Evolutionary conservation across 2,888 invertebrate genomes (phyloP), one percentile per base, ranked within the genome.

Genomic region (Clunio marinus): DNA sequence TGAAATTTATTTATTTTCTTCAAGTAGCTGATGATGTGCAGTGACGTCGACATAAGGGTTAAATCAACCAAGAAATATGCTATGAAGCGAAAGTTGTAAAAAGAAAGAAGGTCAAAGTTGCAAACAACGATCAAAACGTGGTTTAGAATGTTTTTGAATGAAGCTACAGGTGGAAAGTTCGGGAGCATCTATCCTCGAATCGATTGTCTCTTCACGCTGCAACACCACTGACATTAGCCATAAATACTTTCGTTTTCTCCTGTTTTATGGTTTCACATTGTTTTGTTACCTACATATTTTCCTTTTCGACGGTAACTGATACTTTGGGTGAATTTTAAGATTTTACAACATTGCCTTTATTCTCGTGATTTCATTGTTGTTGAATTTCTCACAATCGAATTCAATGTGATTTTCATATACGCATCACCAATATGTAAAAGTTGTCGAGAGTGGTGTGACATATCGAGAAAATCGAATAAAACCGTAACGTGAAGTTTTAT

Each of bases 1-100:
- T 57, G 57, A 57, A 57, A 57, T 57, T 57, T 57, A 57, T 57
- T 24, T n/a, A n/a, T n/a, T 51, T 51, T 51, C 8, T 57, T n/a
- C 57, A 22, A 46, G 46, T 41, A 46, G 20, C 22, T 22, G 32
- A 32, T 8, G 32, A 32, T 32, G 32, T 4, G 8, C 32, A 32
- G 32, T 32, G 4, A 8, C 8, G 32, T 8, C 32, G 32, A 7
- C 8, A 8, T 8, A 8, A 32, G 32, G 32, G 32, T 7, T 7
- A 32, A n/a, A n/a, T n/a, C n/a, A n/a, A n/a, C n/a, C n/a, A n/a
- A n/a, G n/a, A n/a, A n/a, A n/a, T n/a, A n/a, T n/a, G n/a, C n/a
- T n/a, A n/a, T n/a, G n/a, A n/a, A n/a, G n/a, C n/a, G n/a, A n/a
- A n/a, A n/a, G n/a, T n/a, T n/a, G n/a, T n/a, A n/a, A n/a, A n/a